Evolutionary conservation across 2,797 vertebrate genomes (phyloP).

Genomic region (Distichodus sexfasciatus): DNA sequence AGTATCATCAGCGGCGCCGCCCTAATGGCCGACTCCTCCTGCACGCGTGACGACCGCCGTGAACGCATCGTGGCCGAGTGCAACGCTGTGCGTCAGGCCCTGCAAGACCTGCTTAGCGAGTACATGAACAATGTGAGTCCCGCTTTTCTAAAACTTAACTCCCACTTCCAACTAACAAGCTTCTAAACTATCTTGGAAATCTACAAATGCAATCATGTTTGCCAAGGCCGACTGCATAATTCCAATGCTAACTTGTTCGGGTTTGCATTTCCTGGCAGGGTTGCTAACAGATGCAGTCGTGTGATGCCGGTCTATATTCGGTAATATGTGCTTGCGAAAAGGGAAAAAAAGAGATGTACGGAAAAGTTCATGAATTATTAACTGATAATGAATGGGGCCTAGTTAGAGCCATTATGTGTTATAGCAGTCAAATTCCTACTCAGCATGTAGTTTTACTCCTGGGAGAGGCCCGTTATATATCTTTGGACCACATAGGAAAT

Average conservation of each 20-base stretch:
- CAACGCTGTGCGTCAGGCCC: slow-evolving; percentile 94
- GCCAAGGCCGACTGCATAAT: no score
- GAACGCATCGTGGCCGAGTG: slow-evolving; percentile 98
- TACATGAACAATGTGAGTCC: slow-evolving; percentile 85
- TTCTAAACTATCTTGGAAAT: no score
- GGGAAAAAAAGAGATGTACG: not conserved
- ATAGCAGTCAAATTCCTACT: not conserved
- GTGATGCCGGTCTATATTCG: no score
- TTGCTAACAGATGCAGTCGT: no score
- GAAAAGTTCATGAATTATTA: not conserved
- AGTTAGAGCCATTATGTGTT: not conserved
- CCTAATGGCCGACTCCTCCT: slow-evolving; percentile 97
- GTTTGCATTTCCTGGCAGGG: no score
- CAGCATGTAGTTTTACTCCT: not conserved
- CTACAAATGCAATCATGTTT: not conserved
- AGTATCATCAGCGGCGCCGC: slow-evolving; percentile 98
- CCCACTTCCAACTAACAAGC: not conserved
- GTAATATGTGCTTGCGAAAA: not conserved
- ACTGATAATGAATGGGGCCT: not conserved
- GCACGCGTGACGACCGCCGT: slow-evolving; percentile 94
- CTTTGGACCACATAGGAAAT: not conserved
- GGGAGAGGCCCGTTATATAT: no score
- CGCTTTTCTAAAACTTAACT: not conserved
- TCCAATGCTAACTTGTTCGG: no score
- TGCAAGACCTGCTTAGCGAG: slow-evolving; percentile 96